Conservation (phyloP, 2,797 vertebrate genomes). For the Pangasius larnaudii region DNA sequence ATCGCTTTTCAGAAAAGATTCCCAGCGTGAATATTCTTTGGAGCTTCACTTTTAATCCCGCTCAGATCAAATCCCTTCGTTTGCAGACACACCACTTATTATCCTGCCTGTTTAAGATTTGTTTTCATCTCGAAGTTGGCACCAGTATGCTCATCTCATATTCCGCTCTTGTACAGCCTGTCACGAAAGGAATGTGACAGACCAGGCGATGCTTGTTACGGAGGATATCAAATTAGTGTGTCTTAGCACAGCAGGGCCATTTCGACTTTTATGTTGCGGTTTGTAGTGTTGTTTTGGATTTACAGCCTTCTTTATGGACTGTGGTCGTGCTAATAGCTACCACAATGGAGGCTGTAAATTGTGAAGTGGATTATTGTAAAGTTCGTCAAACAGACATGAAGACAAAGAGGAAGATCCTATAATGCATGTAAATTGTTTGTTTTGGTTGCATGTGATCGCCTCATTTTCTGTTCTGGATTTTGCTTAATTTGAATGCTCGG, state of each 20-base stretch:
- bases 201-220: conserved; percentile 59
- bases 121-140: conserved; percentile 47
- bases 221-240: conserved; percentile 65
- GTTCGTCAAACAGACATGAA: conserved; percentile 35
- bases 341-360: conserved; percentile 54
- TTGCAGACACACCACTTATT: conserved; percentile 48
- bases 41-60: conserved; percentile 16
- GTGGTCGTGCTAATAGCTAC: conserved; percentile 54
- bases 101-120: conserved; percentile 48
- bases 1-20: background rate
- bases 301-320: conserved; percentile 60
- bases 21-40: conserved; percentile 6
- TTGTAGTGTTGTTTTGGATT: conserved; percentile 65
- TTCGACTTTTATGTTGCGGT: conserved; percentile 57
- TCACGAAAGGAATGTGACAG: conserved; percentile 59
- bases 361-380: conserved; percentile 49
- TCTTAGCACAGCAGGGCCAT: conserved; percentile 49
- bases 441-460: conserved; percentile 37
- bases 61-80: conserved; percentile 31
- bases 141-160: conserved; percentile 51
- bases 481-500: background rate
- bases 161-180: conserved; percentile 56
- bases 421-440: conserved; percentile 40
- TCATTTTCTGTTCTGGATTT: conserved; percentile 35
- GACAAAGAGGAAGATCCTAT: conserved; percentile 51